Base-by-base conservation (phyloP, 2,113 vertebrate species). In the Anarrhichthys ocellatus region DNA sequence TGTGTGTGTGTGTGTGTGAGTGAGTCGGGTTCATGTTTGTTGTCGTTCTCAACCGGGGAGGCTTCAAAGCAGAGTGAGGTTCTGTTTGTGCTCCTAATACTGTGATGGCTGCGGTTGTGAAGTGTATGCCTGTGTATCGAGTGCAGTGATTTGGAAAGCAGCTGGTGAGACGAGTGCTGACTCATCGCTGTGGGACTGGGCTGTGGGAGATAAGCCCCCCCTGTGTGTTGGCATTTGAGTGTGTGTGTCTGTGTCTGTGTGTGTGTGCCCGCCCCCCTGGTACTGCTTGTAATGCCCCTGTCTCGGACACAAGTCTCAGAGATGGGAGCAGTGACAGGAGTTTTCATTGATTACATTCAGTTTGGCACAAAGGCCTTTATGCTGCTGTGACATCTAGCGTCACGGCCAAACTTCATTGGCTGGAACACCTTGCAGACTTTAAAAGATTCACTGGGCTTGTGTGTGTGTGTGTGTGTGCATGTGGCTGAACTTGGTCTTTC, bases 131-230 rank as follows among this genome's bases (percentile, higher is more conserved):
- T 59, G 63, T 73, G 69, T 24, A 8, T n/a, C 4, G 29, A 59
- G 62, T 58, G 58, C 78, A 44, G 71, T 74, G 65, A 86, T 91
- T 92, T 85, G 73, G 91, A 83, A 83, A 92, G 76, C 88, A 93
- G 91, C 90, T 91, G 92, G 87, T 79, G 46, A 84, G 71, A 86
- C 50, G 32, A 83, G 67, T 87, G 93, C 92, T 94, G 92, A 95
- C 80, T 94, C 93, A 91, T 92, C 22, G 48, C 36, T 84, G 64
- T 85, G 82, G 71, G 76, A 72, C 85, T 80, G 80, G 73, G 50
- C 73, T 58, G 27, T 29, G 24, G 48, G 80, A 92, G 89, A 91
- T 93, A 87, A 90, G 79, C 54, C 42, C 42, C 52, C n/a, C 6
- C 59, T 73, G 70, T 79, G 68, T 89, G 73, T 88, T 80, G 84